Evolutionary conservation across 2,888 invertebrate species (phyloP), one percentile per base, ranked within the genome.

Genomic region (Pinctada fucata): DNA sequence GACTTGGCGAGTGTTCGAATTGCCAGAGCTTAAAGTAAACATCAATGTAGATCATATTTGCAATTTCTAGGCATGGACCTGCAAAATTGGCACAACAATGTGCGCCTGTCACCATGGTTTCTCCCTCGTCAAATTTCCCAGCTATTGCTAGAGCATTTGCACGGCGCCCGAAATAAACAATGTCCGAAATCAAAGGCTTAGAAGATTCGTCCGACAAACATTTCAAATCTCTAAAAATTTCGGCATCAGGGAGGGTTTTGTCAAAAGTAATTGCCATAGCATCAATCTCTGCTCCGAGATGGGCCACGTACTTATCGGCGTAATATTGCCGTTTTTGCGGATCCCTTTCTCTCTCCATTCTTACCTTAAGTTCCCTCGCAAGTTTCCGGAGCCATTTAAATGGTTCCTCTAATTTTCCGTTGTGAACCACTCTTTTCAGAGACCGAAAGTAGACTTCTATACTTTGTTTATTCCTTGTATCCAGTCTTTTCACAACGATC

Each of bases 1-100:
- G 58, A 1, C 75, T 72, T 0, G 83, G 81, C 2, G 63, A 67
- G 3, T 73, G 48, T 75, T 85, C 85, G 66, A 80, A 83, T 52
- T 83, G 68, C 83, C 85, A 85, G 1, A 85, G 71, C 45, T 77
- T 75, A 8, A 82, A 80, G 66, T 83, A 83, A 8, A 85, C 83
- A 47, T 85, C 83, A 3, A 82, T 80, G 67, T 85, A 85, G 6
- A 82, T 69, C 79, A 82, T 79, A 47, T 85, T 85, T 10, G 83
- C 83, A 3, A 83, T 75, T 70, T 85, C 85, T 13, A 85, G 69
- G 73, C 85, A 83, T 2, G 81, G 79, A 1, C 79, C 82, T 31
- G 76, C 66, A 47, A 76, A 75, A 13, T 78, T 72, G 4, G 85
- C 80, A 48, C 75, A 79, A 47, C 76, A 75, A n/a, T 83, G 73